Evolutionary conservation across 2,888 invertebrate genomes (phyloP).

Genomic region (Plebejus melissa): DNA sequence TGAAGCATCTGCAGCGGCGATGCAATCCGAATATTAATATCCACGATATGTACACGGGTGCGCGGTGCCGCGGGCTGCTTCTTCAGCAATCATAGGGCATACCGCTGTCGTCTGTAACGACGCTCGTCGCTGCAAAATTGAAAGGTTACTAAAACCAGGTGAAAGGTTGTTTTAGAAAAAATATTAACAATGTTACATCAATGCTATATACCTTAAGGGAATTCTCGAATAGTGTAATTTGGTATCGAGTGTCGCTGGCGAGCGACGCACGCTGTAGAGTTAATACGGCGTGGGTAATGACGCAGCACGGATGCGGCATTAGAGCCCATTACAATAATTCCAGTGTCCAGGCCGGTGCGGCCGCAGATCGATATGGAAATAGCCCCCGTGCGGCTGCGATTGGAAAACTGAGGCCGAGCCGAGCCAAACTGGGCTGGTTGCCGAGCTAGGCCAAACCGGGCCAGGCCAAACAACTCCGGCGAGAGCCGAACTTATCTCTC

Average conservation of each 20-base stretch:
- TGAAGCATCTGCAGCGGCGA: conserved; percentile 34
- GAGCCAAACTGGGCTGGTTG: background rate
- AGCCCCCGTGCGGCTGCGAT: conserved; percentile 12
- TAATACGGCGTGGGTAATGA: background rate
- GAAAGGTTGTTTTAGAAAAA: too few species aligned
- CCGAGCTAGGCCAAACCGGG: background rate
- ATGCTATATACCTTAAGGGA: background rate
- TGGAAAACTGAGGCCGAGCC: conserved; percentile 3
- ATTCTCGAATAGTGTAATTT: background rate
- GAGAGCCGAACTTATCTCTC: background rate
- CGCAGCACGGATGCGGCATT: conserved; percentile 16
- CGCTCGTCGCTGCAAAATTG: too few species aligned
- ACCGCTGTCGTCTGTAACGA: background rate
- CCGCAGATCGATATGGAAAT: conserved; percentile 25
- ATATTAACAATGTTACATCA: too few species aligned
- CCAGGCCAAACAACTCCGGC: background rate
- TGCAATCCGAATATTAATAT: conserved; percentile 31
- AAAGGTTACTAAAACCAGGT: too few species aligned
- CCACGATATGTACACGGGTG: background rate
- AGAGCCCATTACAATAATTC: conserved; percentile 17
- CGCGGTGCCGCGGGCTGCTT: background rate
- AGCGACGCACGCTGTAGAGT: background rate
- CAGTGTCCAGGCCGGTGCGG: background rate
- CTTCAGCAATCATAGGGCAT: background rate
- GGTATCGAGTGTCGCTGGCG: background rate